Evolutionary conservation across 2,888 invertebrate genomes (phyloP).

Genomic region (Petrolisthes manimaculis): DNA sequence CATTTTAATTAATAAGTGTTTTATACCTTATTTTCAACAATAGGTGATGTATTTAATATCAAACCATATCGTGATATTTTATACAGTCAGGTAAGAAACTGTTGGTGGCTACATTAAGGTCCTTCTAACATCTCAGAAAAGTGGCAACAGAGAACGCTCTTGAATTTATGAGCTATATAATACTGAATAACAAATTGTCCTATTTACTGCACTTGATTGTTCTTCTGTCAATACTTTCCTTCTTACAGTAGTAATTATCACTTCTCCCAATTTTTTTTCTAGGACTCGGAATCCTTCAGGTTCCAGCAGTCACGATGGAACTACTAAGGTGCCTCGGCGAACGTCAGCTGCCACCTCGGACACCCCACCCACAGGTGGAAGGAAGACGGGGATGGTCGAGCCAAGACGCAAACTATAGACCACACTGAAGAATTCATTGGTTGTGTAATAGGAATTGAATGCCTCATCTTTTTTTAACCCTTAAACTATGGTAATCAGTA

Average conservation of each 20-base stretch:
- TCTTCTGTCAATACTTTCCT: not conserved
- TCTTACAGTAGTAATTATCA: not conserved
- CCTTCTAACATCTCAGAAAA: too few relatives aligned
- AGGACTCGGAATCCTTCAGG: conserved; percentile 84
- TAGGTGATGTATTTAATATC: too few relatives aligned
- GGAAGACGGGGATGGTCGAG: conserved; percentile 67
- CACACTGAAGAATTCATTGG: not conserved
- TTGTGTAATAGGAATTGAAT: conserved; percentile 3
- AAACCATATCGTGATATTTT: too few relatives aligned
- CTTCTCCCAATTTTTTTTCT: conserved; percentile 32
- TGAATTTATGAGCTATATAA: too few relatives aligned
- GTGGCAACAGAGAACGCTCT: too few relatives aligned
- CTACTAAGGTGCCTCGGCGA: conserved; percentile 69
- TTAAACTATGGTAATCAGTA: too few relatives aligned
- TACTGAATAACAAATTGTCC: not conserved
- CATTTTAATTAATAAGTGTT: too few relatives aligned
- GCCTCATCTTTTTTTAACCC: conserved; percentile 1
- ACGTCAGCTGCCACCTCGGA: conserved; percentile 81
- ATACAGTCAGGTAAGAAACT: too few relatives aligned
- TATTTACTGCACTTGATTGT: not conserved
- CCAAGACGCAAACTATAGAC: conserved; percentile 52
- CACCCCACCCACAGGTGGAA: conserved; percentile 73
- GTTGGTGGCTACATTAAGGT: too few relatives aligned
- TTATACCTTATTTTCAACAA: too few relatives aligned
- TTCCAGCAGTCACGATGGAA: conserved; percentile 71